A percentile compares a stretch with the other conserved stretches of the same genome.
These are phyloP conservation scores for Psilopsiagon aymara DNA, from an alignment of 2,113 vertebrate species.

Conservation along the genomic window DNA sequence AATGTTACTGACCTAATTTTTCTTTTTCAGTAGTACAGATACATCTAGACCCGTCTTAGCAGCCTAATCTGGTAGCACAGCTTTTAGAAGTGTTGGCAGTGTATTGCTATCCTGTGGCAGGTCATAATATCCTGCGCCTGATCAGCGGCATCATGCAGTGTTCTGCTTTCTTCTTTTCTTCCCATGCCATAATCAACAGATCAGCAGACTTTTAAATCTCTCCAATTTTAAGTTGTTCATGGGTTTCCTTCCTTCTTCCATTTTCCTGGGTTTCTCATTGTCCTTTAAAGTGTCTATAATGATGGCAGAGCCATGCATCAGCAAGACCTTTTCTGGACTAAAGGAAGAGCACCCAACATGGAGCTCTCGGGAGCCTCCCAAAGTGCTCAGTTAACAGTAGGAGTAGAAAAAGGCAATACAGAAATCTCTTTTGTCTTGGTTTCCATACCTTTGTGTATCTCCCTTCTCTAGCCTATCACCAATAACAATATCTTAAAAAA, in stretches of 20 bases:
- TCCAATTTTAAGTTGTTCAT: not conserved
- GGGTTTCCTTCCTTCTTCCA: not conserved
- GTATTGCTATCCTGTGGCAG: conserved; percentile 53
- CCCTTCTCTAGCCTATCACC: not conserved
- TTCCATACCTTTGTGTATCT: not conserved
- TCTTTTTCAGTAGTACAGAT: conserved; percentile 26
- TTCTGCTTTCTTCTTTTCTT: conserved; percentile 30
- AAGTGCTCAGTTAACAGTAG: not conserved
- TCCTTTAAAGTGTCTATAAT: not conserved
- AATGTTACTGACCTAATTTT: conserved; percentile 68
- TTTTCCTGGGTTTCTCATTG: not conserved
- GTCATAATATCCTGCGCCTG: conserved; percentile 66
- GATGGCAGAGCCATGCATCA: not conserved
- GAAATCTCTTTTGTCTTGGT: not conserved
- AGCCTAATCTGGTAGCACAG: conserved; percentile 69
- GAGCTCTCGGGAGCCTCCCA: not conserved
- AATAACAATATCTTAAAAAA: not conserved
- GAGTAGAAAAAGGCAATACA: not conserved
- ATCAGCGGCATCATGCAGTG: conserved; percentile 20
- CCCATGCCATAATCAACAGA: conserved; percentile 56
- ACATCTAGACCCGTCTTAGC: conserved; percentile 33
- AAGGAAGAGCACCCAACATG: accelerated
- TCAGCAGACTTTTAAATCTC: conserved; percentile 36
- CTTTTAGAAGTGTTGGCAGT: conserved; percentile 60
- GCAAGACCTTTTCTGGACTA: accelerated